These are phyloP conservation scores for Euthynnus affinis DNA, from an alignment of 2,797 vertebrate species.

Conservation along the genomic window DNA sequence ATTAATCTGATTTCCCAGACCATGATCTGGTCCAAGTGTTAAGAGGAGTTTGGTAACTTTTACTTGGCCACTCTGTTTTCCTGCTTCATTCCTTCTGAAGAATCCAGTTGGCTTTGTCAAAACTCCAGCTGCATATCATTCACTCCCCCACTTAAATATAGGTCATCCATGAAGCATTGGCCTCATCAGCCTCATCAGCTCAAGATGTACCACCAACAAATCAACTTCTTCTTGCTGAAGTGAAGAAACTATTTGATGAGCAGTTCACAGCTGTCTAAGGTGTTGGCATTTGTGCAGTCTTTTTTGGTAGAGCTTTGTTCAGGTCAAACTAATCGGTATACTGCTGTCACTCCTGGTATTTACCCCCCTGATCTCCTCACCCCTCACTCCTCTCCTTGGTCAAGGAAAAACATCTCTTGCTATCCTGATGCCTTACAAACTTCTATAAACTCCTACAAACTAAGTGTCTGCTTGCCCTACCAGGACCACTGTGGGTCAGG, in stretches of 20 bases:
- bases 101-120: too few species aligned
- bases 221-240: background rate
- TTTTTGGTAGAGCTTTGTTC: background rate
- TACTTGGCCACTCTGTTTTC: too few species aligned
- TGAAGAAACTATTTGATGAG: background rate
- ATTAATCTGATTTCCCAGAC: background rate
- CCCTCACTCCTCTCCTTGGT: background rate
- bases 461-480: slow-evolving; percentile 1
- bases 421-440: background rate
- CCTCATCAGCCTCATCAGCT: background rate
- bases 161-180: background rate
- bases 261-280: background rate
- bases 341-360: background rate
- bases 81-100: too few species aligned
- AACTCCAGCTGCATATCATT: background rate
- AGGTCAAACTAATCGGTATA: background rate
- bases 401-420: background rate
- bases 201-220: background rate
- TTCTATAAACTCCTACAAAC: too few species aligned
- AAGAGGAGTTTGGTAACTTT: too few species aligned
- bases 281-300: background rate
- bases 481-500: background rate
- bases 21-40: background rate
- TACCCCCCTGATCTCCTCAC: too few species aligned
- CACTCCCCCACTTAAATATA: background rate